Evolutionary conservation across 2,888 invertebrate genomes (phyloP).

Genomic region (Tachina grossa): DNA sequence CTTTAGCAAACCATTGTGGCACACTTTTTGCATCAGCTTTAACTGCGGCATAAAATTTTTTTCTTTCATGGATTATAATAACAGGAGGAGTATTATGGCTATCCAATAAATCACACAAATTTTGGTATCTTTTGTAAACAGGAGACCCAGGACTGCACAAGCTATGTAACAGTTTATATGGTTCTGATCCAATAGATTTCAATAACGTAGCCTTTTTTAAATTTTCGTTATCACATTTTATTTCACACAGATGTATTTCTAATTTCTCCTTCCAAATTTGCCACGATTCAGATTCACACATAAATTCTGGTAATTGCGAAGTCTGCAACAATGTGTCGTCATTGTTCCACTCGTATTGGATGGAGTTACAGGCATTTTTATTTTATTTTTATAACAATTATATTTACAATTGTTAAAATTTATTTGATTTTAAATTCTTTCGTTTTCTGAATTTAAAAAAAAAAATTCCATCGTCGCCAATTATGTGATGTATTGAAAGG

Average conservation of each 20-base stretch:
- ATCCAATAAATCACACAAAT: not conserved
- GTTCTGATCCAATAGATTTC: not conserved
- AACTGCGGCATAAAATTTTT: not conserved
- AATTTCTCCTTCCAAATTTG: not conserved
- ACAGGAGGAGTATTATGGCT: not conserved
- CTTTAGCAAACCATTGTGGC: too few species aligned
- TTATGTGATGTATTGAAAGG: too few species aligned
- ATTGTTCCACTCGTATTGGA: too few species aligned
- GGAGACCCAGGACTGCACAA: not conserved
- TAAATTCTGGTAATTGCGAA: too few species aligned
- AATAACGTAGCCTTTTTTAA: not conserved
- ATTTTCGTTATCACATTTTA: not conserved
- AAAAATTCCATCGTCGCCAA: too few species aligned
- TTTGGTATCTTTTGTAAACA: not conserved
- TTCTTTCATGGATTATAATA: not conserved
- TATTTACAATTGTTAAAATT: too few species aligned
- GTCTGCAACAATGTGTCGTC: too few species aligned
- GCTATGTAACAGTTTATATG: not conserved
- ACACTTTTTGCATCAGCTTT: not conserved
- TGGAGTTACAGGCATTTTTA: too few species aligned
- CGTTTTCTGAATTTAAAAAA: too few species aligned
- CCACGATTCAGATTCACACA: too few species aligned
- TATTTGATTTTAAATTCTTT: too few species aligned
- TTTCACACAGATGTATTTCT: not conserved
- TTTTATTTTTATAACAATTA: too few species aligned